A percentile compares a stretch with the other conserved stretches of the same genome.
Conservation (phyloP, 1,140 invertebrate genomes). For the Lutraria rhynchaena region DNA sequence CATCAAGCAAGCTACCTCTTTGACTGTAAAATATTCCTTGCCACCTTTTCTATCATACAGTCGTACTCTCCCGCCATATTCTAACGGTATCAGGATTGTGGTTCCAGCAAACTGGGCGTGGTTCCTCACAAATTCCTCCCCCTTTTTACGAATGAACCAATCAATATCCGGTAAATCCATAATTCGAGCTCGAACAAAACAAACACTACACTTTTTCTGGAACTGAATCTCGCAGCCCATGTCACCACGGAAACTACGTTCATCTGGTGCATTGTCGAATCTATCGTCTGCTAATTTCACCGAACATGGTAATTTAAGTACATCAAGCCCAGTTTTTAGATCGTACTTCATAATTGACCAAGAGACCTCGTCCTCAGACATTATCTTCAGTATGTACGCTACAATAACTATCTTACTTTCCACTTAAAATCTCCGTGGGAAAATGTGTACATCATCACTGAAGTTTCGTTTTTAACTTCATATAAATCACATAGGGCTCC, state of each 20-base stretch:
- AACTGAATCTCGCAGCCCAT: conserved; percentile 10
- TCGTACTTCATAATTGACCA: conserved; percentile 47
- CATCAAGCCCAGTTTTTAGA: conserved; percentile 49
- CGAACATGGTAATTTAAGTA: conserved; percentile 29
- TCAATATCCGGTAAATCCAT: conserved; percentile 18
- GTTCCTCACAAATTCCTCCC: conserved; percentile 29
- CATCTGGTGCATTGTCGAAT: neutral
- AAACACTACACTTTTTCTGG: conserved; percentile 13
- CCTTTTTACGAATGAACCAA: conserved; percentile 35
- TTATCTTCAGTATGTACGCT: no score
- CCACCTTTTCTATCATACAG: conserved; percentile 12
- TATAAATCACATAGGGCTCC: no score
- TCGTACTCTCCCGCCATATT: conserved; percentile 15
- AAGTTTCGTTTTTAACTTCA: no score
- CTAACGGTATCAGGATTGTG: conserved; percentile 43
- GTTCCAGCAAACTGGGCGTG: conserved; percentile 7
- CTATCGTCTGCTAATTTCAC: conserved; percentile 28
- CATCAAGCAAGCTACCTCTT: conserved; percentile 27
- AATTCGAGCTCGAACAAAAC: conserved; percentile 36
- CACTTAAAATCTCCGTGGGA: no score
- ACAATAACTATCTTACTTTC: no score
- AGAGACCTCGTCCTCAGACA: neutral
- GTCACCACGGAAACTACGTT: neutral
- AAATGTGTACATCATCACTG: no score
- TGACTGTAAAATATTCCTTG: conserved; percentile 18